phyloP scores from a whole-genome alignment of 2,888 invertebrate genomes.

The Coecobrya sp. region DNA sequence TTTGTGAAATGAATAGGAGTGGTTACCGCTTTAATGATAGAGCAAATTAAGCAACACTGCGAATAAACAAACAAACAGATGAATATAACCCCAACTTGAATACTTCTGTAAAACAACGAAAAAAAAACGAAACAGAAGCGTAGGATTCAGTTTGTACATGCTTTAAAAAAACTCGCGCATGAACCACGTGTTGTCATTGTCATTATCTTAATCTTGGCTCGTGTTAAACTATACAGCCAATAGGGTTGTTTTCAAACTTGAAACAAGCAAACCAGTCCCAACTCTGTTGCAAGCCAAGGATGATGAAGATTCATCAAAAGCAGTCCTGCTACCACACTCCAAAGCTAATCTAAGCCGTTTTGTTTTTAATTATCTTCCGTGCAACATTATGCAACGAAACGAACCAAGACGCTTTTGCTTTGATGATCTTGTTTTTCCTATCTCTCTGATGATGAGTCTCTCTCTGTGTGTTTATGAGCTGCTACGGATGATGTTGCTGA shows the following conservation, averaged over 20 bases:
- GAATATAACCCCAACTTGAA: not conserved
- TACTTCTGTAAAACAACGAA: not conserved
- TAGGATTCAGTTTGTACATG: too few species aligned
- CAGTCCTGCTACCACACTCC: conserved; percentile 75
- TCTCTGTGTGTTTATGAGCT: conserved; percentile 5
- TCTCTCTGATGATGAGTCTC: conserved; percentile 74
- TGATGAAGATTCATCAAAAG: conserved; percentile 84
- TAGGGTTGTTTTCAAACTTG: conserved; percentile 77
- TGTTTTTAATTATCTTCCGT: conserved; percentile 86
- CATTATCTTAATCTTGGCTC: conserved; percentile 84
- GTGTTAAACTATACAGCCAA: conserved; percentile 83
- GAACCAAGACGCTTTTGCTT: conserved; percentile 33
- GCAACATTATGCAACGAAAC: conserved; percentile 85
- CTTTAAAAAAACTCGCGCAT: conserved; percentile 82
- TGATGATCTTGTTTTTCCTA: conserved; percentile 66
- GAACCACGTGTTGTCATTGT: conserved; percentile 86
- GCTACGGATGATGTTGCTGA: conserved; percentile 37
- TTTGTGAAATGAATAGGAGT: not conserved
- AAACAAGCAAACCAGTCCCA: conserved; percentile 67
- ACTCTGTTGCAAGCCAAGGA: conserved; percentile 25
- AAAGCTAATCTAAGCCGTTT: conserved; percentile 54
- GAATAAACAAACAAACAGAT: not conserved
- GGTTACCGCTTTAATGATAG: not conserved
- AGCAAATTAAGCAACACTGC: not conserved
- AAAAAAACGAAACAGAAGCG: not conserved